A percentile compares a stretch with the other conserved stretches of the same genome.
phyloP scores from a whole-genome alignment of 2,888 invertebrate species.

The Heteropelma amictum region DNA sequence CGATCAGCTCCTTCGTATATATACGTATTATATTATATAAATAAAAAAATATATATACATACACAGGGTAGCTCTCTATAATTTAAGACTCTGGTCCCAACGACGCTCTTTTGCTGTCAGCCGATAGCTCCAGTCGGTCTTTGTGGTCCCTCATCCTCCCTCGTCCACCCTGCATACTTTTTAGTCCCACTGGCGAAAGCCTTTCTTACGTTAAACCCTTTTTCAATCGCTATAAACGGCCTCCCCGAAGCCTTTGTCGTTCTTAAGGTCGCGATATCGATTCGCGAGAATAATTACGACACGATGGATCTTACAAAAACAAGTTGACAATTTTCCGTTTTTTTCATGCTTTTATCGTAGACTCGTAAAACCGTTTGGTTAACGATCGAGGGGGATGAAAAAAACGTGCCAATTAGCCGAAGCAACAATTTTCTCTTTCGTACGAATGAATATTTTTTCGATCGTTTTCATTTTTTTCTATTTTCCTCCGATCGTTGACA shows the following conservation, averaged over 20 bases:
- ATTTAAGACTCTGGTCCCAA: slow-evolving; percentile 27
- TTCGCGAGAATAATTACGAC: background rate
- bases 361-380: too few relatives aligned
- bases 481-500: too few relatives aligned
- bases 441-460: too few relatives aligned
- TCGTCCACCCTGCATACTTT: slow-evolving; percentile 4
- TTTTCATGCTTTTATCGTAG: too few relatives aligned
- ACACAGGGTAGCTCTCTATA: slow-evolving; percentile 33
- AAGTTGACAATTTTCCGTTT: too few relatives aligned
- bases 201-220: background rate
- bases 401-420: too few relatives aligned
- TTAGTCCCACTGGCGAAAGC: background rate
- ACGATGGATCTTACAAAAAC: background rate
- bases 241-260: slow-evolving; percentile 9
- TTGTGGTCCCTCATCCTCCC: slow-evolving; percentile 21
- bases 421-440: too few relatives aligned
- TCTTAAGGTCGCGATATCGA: background rate
- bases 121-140: slow-evolving; percentile 22
- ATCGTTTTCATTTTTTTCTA: too few relatives aligned
- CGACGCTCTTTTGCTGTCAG: slow-evolving; percentile 3
- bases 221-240: slow-evolving; percentile 14
- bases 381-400: too few relatives aligned
- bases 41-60: too few relatives aligned
- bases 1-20: slow-evolving; percentile 50
- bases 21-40: too few relatives aligned